Evolutionary conservation across 2,797 vertebrate species (phyloP), one percentile per base, ranked within the genome.

Genomic region (Mormyrus proboscirostris): DNA sequence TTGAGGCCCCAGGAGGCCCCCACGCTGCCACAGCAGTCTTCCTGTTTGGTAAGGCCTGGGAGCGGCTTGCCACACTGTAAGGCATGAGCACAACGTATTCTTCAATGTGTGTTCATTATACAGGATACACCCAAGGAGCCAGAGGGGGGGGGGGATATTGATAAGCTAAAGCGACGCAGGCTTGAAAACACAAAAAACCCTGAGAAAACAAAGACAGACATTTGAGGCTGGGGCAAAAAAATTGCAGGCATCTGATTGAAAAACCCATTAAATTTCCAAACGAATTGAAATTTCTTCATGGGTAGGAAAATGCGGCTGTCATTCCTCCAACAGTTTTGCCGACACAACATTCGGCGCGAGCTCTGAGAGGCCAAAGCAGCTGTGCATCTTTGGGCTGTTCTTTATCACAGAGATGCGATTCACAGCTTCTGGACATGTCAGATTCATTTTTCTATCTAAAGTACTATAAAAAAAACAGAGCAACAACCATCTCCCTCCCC

Each of bases 21-120:
- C 90, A 99, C 95, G 2, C 97, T 98, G 93, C 97, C 97, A 3
- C 98, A 99, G 94, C 98, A 99, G 93, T 99, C 98, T 86, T 99
- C 98, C 92, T 97, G 96, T 93, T 95, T 96, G 90, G 96, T 96
- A 91, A 98, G 95, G 90, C 98, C 97, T 83, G 96, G 96, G 90
- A 99, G 93, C 49, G 98, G 97, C 92, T 97, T 97, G 90, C 96
- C 96, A 93, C 98, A 99, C 98, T 99, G 92, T 1, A 90, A 95
- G 90, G 93, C 93, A 92, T 94, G 91, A 89, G 91, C 88, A 91
- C 73, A 91, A 73, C 69, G 88, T 62, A 90, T 90, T 88, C 51
- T 9, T 49, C 88, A 88, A 29, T 9, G 9, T 41, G 53, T 19
- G 6, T 38, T 4, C 38, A 25, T 2, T 53, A 49, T 49, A 83